Evolutionary conservation across 2,113 vertebrate species (phyloP).

Genomic region (Nothobranchius furzeri): DNA sequence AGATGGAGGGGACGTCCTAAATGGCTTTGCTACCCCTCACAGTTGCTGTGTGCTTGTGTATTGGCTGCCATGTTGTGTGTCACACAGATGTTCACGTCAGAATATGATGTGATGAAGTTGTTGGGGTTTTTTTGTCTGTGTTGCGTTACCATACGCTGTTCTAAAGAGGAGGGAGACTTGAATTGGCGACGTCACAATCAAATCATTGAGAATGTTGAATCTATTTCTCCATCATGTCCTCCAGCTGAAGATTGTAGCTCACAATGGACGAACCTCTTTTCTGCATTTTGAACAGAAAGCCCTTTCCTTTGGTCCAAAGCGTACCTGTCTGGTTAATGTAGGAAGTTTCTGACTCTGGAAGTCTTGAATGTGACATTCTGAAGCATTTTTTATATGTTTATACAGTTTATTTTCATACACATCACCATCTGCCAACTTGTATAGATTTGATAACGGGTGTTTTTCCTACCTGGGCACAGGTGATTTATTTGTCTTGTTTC

Average conservation of each 20-base stretch:
- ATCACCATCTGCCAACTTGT: slow-evolving; percentile 57
- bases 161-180: slow-evolving; percentile 60
- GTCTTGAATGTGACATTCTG: slow-evolving; percentile 64
- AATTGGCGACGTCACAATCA: slow-evolving; percentile 78
- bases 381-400: slow-evolving; percentile 59
- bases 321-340: slow-evolving; percentile 46
- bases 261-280: slow-evolving; percentile 54
- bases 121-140: slow-evolving; percentile 18
- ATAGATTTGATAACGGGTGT: slow-evolving; percentile 48
- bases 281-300: slow-evolving; percentile 26
- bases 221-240: slow-evolving; percentile 65
- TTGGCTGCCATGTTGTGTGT: slow-evolving; percentile 60
- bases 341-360: slow-evolving; percentile 44
- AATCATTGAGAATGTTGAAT: slow-evolving; percentile 69
- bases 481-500: slow-evolving; percentile 30
- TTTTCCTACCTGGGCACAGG: slow-evolving; percentile 39
- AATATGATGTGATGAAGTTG: slow-evolving; percentile 3
- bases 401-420: slow-evolving; percentile 62
- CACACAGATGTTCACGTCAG: slow-evolving; percentile 50
- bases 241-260: slow-evolving; percentile 74
- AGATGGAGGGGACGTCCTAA: slow-evolving; percentile 23
- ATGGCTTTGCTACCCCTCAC: slow-evolving; percentile 32
- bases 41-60: slow-evolving; percentile 54
- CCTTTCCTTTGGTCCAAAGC: slow-evolving; percentile 56
- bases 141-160: slow-evolving; percentile 39